Percentiles rank a stretch among this genome's conserved stretches.
Evolutionary conservation across 2,113 vertebrate species (phyloP).

Genomic region (Perccottus glenii): DNA sequence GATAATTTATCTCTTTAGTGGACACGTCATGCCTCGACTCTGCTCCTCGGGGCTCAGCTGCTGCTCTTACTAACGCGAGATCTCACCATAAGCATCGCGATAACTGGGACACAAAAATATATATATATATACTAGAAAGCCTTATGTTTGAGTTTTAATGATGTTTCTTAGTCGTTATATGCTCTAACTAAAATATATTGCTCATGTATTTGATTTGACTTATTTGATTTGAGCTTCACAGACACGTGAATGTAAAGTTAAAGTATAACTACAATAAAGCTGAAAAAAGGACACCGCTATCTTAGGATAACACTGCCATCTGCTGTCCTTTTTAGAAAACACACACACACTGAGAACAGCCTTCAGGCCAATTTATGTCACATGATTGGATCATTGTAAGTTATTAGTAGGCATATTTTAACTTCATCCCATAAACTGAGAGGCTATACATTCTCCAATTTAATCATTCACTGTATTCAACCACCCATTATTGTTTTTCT

Average conservation of each 20-base stretch:
- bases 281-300: conserved; percentile 16
- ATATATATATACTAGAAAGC: conserved; percentile 23
- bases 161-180: neutral
- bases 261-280: conserved; percentile 37
- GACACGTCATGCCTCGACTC: conserved; percentile 61
- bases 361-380: conserved; percentile 20
- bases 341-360: conserved; percentile 6
- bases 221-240: no score
- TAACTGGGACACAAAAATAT: conserved; percentile 26
- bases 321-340: neutral
- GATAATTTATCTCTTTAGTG: conserved; percentile 63
- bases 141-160: neutral
- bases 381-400: conserved; percentile 45
- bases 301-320: conserved; percentile 36
- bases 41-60: conserved; percentile 40
- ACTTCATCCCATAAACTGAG: conserved; percentile 13
- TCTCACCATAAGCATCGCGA: neutral
- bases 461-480: conserved; percentile 29
- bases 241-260: no score
- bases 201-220: no score
- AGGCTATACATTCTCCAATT: conserved; percentile 21
- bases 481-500: conserved; percentile 23
- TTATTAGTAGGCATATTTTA: conserved; percentile 30
- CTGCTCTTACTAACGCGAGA: conserved; percentile 65
- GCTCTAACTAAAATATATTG: no score